Base-by-base conservation (phyloP, 2,888 invertebrate species). In the Melanchra persicariae region DNA sequence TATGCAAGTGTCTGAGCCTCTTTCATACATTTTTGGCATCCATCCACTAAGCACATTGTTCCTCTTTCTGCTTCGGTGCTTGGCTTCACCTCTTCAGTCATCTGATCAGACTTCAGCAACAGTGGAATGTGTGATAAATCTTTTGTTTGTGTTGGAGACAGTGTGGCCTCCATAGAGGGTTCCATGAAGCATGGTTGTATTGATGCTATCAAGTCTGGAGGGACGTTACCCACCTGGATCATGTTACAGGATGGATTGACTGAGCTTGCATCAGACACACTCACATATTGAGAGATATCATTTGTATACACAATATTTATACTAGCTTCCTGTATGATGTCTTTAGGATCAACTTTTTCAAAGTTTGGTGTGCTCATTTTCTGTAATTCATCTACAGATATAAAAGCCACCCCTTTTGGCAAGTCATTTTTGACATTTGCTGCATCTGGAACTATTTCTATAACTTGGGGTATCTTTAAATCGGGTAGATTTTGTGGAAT, bases 1-100 rank as follows among this genome's bases (percentile, higher is more conserved):
- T 97, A 97, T 6, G 95, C 90, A 73, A 98, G 91, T 81, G 97
- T 97, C 1, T 96, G 96, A 43, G 94, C 90, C 60, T 96, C 96
- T 81, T 96, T 95, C 77, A 98, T 93, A 55, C 95, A 91, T 12
- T 97, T 94, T 78, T 96, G 93, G 83, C 97, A 97, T 22, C 93
- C 94, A 59, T 96, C 93, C 12, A 96, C 88, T 40, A 91, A 91
- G 87, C 97, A 97, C 73, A 94, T 91, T 65, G 90, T 91, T 10
- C 92, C 91, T 47, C 87, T 85, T 49, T 85, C 86, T 17, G 83
- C 67, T 34, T 88, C 86, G 19, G 70, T 82, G 24, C 81, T 87
- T 30, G 80, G 67, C n/a, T 67, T 72, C 4, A 83, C 78, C 5
- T 85, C 77, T 51, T 87, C 82, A 61, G 74, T 82, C 57, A 64